phyloP scores from a whole-genome alignment of 2,797 vertebrate genomes.

The Enteromius paludinosus region DNA sequence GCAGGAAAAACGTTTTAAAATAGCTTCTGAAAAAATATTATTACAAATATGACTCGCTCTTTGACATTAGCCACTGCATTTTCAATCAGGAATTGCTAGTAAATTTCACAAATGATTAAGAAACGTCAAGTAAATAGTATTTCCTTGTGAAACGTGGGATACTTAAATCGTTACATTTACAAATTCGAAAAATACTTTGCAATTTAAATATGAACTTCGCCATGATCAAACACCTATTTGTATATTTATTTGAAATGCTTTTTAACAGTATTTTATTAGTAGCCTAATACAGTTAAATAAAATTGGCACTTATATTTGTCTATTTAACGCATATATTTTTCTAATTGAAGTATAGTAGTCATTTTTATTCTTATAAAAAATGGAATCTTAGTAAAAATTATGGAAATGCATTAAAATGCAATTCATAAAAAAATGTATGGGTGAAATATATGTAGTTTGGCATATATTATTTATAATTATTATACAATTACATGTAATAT shows the following conservation, averaged over 20 bases:
- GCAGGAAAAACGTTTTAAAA: not conserved
- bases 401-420: not conserved
- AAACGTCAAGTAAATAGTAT: not conserved
- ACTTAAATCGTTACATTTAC: not conserved
- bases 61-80: not conserved
- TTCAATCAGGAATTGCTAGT: not conserved
- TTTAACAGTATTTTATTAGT: not conserved
- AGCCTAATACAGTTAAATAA: not conserved
- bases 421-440: not conserved
- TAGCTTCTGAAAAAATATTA: not conserved
- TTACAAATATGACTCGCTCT: not conserved
- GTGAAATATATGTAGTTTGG: not conserved
- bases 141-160: not conserved
- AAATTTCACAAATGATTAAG: not conserved
- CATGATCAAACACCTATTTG: not conserved
- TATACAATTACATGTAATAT: not conserved
- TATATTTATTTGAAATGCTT: not conserved
- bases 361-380: not conserved
- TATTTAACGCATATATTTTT: not conserved
- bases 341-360: not conserved
- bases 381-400: not conserved
- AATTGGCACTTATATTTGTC: not conserved
- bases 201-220: not conserved
- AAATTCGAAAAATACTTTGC: not conserved
- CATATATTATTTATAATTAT: not conserved